Evolutionary conservation across 1,140 invertebrate species (phyloP), one percentile per base, ranked within the genome.

Genomic region (Neotoxoptera formosana): DNA sequence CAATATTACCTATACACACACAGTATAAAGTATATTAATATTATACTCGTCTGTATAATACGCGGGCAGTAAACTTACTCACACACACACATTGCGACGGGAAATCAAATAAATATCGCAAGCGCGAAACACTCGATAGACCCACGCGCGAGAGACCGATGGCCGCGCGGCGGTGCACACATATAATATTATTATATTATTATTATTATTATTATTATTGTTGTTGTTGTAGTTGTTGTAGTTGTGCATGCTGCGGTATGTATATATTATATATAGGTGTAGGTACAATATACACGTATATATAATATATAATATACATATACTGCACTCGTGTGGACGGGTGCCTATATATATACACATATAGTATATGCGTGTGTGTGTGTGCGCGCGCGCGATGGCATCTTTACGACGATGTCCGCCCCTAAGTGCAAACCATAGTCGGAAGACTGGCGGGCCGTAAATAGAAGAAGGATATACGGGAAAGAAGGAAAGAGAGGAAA

Each of bases 401-500:
- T 89, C 48, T 89, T 89, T 89, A 89, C 88, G 88, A 89, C 88
- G 88, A 89, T 89, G 88, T 89, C 88, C 88, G 88, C 36, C 51
- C 88, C 88, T 89, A 89, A 89, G 88, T 89, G 88, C 88, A 89
- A 89, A 89, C 88, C 88, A 56, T 53, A 34, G 51, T 89, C 51
- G 48, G 34, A 53, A 89, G 88, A 89, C 88, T 89, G 88, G 34
- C 88, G n/a, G 34, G 48, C 88, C 88, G 88, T 89, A 89, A 89
- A 89, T 41, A 89, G n/a, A 56, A 89, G 51, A 89, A 53, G 60
- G 60, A 76, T 76, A 67, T n/a, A 20, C 60, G 17, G 56, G 36
- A 17, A 9, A 89, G 9, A 30, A 53, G 7, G 11, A 76, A 76
- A 67, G n/a, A 67, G 11, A 41, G 4, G 4, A 41, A 41, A 88